These are phyloP conservation scores for Mellilla xanthometata DNA, from an alignment of 2,888 invertebrate genomes.

Conservation along the genomic window DNA sequence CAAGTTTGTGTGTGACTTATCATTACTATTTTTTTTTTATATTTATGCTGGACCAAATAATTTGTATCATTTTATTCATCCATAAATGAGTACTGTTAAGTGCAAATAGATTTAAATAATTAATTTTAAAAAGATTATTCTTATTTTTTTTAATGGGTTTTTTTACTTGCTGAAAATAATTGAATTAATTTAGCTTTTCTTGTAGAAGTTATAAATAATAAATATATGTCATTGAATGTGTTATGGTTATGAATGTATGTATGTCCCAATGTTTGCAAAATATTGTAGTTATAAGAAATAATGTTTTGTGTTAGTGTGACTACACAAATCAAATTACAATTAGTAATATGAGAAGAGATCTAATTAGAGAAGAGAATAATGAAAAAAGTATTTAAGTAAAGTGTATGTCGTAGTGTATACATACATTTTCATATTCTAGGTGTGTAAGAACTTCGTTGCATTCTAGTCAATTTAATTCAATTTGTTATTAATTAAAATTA, in stretches of 20 bases:
- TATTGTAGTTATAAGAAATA: neutral
- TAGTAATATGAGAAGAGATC: neutral
- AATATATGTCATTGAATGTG: no score
- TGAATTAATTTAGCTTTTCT: no score
- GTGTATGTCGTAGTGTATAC: no score
- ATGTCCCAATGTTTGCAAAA: slow-evolving; percentile 7
- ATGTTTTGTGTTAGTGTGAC: slow-evolving; percentile 8
- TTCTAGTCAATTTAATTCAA: slow-evolving; percentile 70
- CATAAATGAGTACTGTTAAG: slow-evolving; percentile 3
- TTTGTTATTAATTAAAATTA: slow-evolving; percentile 20
- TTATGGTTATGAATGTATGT: no score
- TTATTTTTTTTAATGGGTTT: no score
- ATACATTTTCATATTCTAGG: slow-evolving; percentile 33
- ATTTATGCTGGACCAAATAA: no score
- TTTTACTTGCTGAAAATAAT: no score
- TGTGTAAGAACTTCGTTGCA: slow-evolving; percentile 54
- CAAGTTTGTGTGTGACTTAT: no score
- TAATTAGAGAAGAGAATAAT: neutral
- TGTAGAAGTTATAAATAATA: no score
- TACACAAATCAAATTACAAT: neutral
- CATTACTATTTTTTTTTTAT: no score
- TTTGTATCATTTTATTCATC: no score
- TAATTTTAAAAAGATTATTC: neutral
- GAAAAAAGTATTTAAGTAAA: no score
- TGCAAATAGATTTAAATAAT: slow-evolving; percentile 3